phyloP scores from a whole-genome alignment of 2,797 vertebrate genomes.

The Borostomias antarcticus region DNA sequence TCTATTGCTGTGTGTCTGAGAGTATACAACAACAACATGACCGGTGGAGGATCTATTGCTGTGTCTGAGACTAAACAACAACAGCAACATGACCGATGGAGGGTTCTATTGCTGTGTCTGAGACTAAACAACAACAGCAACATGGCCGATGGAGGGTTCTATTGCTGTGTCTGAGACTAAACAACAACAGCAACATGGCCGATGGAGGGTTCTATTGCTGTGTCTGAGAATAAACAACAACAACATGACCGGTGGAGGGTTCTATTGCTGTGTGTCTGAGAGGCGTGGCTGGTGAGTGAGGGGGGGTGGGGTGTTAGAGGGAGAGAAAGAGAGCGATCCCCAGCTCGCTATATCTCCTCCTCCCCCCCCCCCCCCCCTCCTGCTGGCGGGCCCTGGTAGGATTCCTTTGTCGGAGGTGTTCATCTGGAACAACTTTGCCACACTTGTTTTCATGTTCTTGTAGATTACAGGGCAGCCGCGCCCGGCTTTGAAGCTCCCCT shows the following conservation, averaged over 20 bases:
- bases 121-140: too few relatives aligned
- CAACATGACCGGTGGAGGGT: too few relatives aligned
- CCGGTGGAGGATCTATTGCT: too few relatives aligned
- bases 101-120: too few relatives aligned
- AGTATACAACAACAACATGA: too few relatives aligned
- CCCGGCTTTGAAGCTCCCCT: constrained; percentile 92
- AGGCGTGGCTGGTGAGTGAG: constrained; percentile 32
- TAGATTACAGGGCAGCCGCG: constrained; percentile 98
- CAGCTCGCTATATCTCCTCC: constrained; percentile 62
- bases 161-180: too few relatives aligned
- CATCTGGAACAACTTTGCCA: constrained; percentile 99
- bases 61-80: too few relatives aligned
- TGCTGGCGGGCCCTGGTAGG: constrained; percentile 85
- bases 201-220: constrained; percentile 20
- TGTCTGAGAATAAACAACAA: too few relatives aligned
- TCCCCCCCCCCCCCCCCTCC: constrained; percentile 55
- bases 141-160: too few relatives aligned
- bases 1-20: too few relatives aligned
- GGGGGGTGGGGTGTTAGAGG: constrained; percentile 37
- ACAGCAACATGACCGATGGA: too few relatives aligned
- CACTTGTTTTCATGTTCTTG: constrained; percentile 99
- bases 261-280: neutral
- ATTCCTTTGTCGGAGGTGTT: constrained; percentile 98
- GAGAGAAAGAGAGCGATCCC: constrained; percentile 53
- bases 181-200: neutral